phyloP scores from a whole-genome alignment of 2,888 invertebrate species.

The Agelastica alni region DNA sequence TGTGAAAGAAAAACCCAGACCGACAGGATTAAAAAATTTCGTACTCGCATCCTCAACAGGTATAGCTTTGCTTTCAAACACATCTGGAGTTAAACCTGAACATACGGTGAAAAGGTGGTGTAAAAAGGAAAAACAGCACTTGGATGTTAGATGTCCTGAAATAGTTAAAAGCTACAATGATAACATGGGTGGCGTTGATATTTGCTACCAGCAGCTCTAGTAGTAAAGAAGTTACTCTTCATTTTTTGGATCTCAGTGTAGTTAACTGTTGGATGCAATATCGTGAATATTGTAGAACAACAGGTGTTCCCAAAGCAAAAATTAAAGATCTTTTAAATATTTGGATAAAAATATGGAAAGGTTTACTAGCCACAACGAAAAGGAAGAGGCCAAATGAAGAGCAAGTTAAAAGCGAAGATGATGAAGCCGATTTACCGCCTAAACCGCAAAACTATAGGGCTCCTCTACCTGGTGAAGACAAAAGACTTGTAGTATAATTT shows the following conservation, averaged over 20 bases:
- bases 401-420: constrained; percentile 12
- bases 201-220: constrained; percentile 1
- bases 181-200: constrained; percentile 3
- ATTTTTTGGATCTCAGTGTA: constrained; percentile 8
- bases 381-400: constrained; percentile 15
- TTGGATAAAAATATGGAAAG: constrained; percentile 11
- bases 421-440: constrained; percentile 11
- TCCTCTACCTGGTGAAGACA: no score
- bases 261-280: constrained; percentile 9
- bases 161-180: not conserved
- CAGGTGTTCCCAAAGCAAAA: no score
- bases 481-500: no score
- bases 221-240: constrained; percentile 3
- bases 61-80: not conserved
- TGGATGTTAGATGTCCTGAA: constrained; percentile 5
- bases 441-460: constrained; percentile 3
- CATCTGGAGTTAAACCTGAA: not conserved
- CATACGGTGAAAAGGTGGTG: not conserved
- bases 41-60: not conserved
- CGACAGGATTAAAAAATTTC: not conserved
- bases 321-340: constrained; percentile 13
- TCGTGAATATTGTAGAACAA: constrained; percentile 12
- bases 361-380: constrained; percentile 10
- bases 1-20: not conserved
- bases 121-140: no score